A percentile compares a stretch with the other conserved stretches of the same genome.
phyloP scores from a whole-genome alignment of 2,113 vertebrate genomes.

The Crypturellus undulatus region DNA sequence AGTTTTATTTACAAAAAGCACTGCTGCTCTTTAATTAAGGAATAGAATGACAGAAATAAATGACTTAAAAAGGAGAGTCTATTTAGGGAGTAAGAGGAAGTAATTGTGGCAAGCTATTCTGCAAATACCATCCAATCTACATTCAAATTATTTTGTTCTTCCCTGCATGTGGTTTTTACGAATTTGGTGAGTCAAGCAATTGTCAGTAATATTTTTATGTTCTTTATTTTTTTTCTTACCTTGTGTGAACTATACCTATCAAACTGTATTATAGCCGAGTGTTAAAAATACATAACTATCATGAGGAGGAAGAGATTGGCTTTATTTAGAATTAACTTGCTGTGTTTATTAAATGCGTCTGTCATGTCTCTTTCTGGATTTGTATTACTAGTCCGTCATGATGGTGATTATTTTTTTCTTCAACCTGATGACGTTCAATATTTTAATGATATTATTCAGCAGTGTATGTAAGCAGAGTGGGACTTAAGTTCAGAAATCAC shows the following conservation, averaged over 20 bases:
- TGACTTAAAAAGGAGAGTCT: neutral
- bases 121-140: neutral
- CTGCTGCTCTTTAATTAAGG: constrained; percentile 9
- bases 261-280: constrained; percentile 6
- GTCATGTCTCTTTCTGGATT: constrained; percentile 26
- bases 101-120: neutral
- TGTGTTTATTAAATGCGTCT: constrained; percentile 22
- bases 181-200: constrained; percentile 50
- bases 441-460: neutral
- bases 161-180: neutral
- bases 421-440: neutral
- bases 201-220: constrained; percentile 19
- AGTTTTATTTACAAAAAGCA: neutral
- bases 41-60: constrained; percentile 6
- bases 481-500: neutral
- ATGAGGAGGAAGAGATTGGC: neutral
- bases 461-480: neutral
- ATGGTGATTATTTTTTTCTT: neutral
- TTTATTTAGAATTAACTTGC: constrained; percentile 34
- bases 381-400: neutral
- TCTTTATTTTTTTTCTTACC: neutral
- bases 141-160: constrained; percentile 40
- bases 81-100: neutral
- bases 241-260: neutral
- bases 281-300: constrained; percentile 21